These are phyloP conservation scores for Pristiophorus japonicus DNA, from an alignment of 2,113 vertebrate genomes.

Conservation along the genomic window DNA sequence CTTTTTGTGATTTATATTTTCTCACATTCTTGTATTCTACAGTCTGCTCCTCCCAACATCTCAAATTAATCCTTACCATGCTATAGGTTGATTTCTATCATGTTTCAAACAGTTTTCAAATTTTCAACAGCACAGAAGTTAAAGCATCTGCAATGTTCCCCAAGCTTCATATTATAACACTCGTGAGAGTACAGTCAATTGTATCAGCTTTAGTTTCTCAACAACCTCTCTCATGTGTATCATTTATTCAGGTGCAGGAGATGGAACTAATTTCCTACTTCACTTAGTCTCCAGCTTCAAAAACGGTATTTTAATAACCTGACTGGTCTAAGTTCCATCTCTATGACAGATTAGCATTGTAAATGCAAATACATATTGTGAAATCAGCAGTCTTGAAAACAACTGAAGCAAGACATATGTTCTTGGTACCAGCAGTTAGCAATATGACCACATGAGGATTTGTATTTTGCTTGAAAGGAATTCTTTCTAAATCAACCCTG, in stretches of 20 bases:
- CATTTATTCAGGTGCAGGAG: constrained; percentile 28
- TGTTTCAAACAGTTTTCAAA: neutral
- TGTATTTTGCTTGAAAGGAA: constrained; percentile 8
- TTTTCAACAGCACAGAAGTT: neutral
- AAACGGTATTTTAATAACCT: constrained; percentile 9
- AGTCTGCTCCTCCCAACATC: neutral
- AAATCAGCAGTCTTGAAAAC: constrained; percentile 12
- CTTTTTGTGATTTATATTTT: neutral
- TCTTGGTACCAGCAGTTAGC: neutral
- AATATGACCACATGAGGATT: constrained; percentile 15
- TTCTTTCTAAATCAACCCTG: constrained; percentile 13
- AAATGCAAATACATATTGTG: constrained; percentile 30
- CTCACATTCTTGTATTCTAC: neutral
- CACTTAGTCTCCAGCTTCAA: constrained; percentile 18
- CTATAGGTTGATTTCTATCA: neutral
- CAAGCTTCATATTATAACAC: neutral
- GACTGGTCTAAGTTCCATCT: neutral
- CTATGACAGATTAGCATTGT: neutral
- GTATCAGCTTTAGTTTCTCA: neutral
- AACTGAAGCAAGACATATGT: constrained; percentile 1
- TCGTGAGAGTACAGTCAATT: neutral
- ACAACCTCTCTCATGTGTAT: neutral
- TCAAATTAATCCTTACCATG: neutral
- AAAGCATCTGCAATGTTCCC: neutral
- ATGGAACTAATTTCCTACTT: constrained; percentile 31